Evolutionary conservation across 2,888 invertebrate species (phyloP), one percentile per base, ranked within the genome.

Genomic region (Chalcis sispes): DNA sequence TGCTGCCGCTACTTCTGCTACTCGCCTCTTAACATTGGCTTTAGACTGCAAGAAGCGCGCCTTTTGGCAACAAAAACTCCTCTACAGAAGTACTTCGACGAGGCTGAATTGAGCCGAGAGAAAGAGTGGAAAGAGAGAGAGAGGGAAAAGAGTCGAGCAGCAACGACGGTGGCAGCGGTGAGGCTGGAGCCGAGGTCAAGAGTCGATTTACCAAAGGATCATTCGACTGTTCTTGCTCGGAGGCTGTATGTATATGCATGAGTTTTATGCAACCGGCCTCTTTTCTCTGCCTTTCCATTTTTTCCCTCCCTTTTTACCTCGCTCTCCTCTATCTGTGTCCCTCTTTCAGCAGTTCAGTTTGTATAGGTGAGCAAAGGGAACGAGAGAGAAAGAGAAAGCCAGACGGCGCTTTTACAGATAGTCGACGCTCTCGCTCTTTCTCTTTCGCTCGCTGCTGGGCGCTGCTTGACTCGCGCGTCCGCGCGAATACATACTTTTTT

Each of bases 131-230:
- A 36, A 36, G 10, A 36, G 36, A 36, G 18, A 27, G 62, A 29
- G 48, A 48, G 46, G 23, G 61, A 23, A 29, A 40, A n/a, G 70
- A 50, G 29, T 36, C 32, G 65, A 15, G 58, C 23, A 10, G 36
- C 25, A n/a, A n/a, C n/a, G 46, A 18, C 29, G 10, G 36, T 32
- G 56, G 36, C n/a, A n/a, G n/a, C n/a, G n/a, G n/a, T n/a, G n/a
- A n/a, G 50, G 32, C 20, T 42, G 48, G 40, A 23, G 65, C 72
- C 48, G 76, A 72, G 77, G 75, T 77, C 77, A 75, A 77, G 77
- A 67, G 74, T 77, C 74, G 72, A 75, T 77, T 74, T 77, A 66
- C 75, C 74, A 72, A 62, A 75, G 77, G 75, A 74, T 77, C 74
- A 74, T 77, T 72, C 71, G 62, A 52, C 74, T 77, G 72, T 67